phyloP scores from a whole-genome alignment of 2,797 vertebrate genomes.

The Mergus octosetaceus region DNA sequence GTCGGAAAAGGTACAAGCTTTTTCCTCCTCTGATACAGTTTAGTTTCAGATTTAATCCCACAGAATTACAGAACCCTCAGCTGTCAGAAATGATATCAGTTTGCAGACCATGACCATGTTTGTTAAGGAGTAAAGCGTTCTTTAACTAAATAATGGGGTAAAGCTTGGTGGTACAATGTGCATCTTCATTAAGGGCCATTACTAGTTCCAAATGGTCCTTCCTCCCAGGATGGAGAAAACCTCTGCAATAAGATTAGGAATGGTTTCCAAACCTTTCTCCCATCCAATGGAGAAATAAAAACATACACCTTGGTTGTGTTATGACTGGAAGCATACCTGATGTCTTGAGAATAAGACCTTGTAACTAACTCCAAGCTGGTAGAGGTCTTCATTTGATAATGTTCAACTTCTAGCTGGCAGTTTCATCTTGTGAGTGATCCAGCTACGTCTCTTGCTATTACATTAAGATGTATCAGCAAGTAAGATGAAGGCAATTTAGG shows the following conservation, averaged over 20 bases:
- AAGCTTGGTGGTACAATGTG: not conserved
- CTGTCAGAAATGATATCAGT: not conserved
- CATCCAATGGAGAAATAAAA: not conserved
- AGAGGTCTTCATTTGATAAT: not conserved
- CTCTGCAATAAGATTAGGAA: not conserved
- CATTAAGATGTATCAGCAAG: not conserved
- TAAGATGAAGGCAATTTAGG: not conserved
- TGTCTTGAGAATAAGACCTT: not conserved
- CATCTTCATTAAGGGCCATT: not conserved
- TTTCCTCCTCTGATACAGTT: not conserved
- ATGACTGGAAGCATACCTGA: not conserved
- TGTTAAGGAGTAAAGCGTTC: not conserved
- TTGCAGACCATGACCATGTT: not conserved
- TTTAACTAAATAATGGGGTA: not conserved
- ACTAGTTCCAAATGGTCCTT: not conserved
- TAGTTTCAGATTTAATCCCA: not conserved
- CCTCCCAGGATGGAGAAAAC: not conserved
- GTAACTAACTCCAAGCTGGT: not conserved
- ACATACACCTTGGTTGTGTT: fast-evolving
- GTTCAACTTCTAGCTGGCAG: not conserved
- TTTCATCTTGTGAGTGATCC: not conserved
- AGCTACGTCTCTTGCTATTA: not conserved
- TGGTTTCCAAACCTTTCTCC: not conserved
- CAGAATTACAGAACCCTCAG: not conserved
- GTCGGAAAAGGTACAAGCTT: not conserved